phyloP scores from a whole-genome alignment of 2,888 invertebrate species.

The Tetranychus truncatus region DNA sequence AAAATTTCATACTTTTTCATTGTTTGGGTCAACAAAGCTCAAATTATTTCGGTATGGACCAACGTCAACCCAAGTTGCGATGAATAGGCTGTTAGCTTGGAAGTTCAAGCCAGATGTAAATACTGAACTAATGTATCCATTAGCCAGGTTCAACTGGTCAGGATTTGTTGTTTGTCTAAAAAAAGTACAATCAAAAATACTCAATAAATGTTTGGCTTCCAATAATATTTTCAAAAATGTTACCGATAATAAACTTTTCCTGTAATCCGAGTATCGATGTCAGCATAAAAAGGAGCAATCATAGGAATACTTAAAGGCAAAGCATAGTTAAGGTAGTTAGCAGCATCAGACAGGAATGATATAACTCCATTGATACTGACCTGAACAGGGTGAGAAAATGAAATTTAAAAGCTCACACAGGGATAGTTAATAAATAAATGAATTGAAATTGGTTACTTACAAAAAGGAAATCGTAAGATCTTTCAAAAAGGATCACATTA shows the following conservation, averaged over 20 bases:
- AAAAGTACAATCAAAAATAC: neutral
- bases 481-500: conserved; percentile 61
- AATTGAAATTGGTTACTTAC: conserved; percentile 45
- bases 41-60: conserved; percentile 38
- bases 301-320: conserved; percentile 73
- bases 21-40: neutral
- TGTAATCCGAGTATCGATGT: conserved; percentile 57
- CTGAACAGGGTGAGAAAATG: conserved; percentile 38
- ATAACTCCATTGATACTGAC: conserved; percentile 75
- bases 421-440: too few relatives aligned
- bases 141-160: neutral
- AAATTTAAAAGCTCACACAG: neutral
- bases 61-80: conserved; percentile 77
- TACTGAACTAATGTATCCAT: neutral
- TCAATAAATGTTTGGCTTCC: neutral
- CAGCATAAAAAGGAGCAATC: conserved; percentile 74
- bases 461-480: conserved; percentile 51
- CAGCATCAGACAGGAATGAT: conserved; percentile 70
- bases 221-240: neutral
- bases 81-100: conserved; percentile 54
- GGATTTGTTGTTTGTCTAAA: neutral
- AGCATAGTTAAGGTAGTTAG: conserved; percentile 64
- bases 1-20: neutral
- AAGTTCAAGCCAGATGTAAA: conserved; percentile 40
- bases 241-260: conserved; percentile 53